Conservation (phyloP, 2,113 vertebrate genomes). For the Antechinus stuartii region DNA sequence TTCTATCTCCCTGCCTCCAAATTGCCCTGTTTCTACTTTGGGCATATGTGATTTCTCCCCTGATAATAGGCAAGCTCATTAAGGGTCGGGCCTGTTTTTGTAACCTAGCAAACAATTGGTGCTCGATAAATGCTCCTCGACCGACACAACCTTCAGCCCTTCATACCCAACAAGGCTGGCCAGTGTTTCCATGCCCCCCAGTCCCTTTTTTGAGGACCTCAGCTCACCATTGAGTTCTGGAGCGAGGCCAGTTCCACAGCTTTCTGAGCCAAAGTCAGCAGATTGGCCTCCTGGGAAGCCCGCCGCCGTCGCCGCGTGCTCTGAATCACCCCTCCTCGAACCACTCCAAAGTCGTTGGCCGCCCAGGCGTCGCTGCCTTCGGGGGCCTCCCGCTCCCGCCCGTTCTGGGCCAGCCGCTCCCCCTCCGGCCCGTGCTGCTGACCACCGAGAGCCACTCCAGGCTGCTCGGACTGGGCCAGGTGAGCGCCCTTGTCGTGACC, state of each 20-base stretch:
- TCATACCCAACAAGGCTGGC: not conserved
- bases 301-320: slow-evolving; percentile 91
- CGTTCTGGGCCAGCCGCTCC: slow-evolving; percentile 82
- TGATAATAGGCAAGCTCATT: not conserved
- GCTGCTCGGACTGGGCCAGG: slow-evolving; percentile 66
- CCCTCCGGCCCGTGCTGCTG: slow-evolving; percentile 78
- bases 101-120: not conserved
- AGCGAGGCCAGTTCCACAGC: slow-evolving; percentile 95
- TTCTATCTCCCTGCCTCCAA: not conserved
- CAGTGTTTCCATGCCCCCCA: not conserved
- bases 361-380: slow-evolving; percentile 75
- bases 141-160: not conserved
- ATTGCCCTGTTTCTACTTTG: not conserved
- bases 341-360: slow-evolving; percentile 84
- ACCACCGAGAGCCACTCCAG: slow-evolving; percentile 74
- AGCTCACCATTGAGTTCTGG: slow-evolving; percentile 84
- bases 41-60: not conserved
- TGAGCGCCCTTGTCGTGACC: slow-evolving; percentile 72
- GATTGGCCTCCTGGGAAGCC: slow-evolving; percentile 95
- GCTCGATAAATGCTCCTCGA: not conserved
- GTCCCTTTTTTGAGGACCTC: not conserved
- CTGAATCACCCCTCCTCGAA: slow-evolving; percentile 93
- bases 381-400: slow-evolving; percentile 80
- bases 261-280: slow-evolving; percentile 96
- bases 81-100: not conserved